These are phyloP conservation scores for Gymnogyps californianus DNA, from an alignment of 2,113 vertebrate species.

Conservation along the genomic window DNA sequence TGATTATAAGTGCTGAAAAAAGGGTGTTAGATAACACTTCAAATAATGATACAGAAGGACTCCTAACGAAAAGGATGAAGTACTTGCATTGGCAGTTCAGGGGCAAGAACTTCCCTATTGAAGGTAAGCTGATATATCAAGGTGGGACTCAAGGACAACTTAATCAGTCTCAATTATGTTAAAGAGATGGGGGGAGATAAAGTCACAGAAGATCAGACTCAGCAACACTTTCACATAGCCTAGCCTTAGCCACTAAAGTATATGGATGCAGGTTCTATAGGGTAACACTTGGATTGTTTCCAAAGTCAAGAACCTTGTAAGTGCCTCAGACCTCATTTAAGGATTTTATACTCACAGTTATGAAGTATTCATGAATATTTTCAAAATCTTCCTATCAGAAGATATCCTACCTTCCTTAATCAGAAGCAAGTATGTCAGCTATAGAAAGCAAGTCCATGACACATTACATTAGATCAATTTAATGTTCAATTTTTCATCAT, in stretches of 20 bases:
- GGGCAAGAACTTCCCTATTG: neutral
- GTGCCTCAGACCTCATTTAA: neutral
- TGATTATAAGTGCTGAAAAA: neutral
- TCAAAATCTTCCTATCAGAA: neutral
- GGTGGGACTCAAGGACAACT: constrained; percentile 37
- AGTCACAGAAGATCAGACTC: neutral
- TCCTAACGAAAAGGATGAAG: neutral
- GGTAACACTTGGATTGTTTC: neutral
- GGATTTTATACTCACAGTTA: neutral
- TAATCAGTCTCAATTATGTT: constrained; percentile 41
- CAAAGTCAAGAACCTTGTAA: neutral
- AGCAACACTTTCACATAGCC: neutral
- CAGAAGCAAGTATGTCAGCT: neutral
- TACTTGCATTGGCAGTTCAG: neutral
- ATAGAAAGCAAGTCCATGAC: neutral
- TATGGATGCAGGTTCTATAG: neutral
- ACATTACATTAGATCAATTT: neutral
- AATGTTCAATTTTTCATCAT: neutral
- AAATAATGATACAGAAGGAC: neutral
- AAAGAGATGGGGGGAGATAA: neutral
- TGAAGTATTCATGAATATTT: neutral
- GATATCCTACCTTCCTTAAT: neutral
- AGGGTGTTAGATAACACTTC: neutral
- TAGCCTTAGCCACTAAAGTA: neutral
- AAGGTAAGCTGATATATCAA: neutral